Base-by-base conservation (phyloP, 2,113 vertebrate genomes). In the Leucosticte australis region DNA sequence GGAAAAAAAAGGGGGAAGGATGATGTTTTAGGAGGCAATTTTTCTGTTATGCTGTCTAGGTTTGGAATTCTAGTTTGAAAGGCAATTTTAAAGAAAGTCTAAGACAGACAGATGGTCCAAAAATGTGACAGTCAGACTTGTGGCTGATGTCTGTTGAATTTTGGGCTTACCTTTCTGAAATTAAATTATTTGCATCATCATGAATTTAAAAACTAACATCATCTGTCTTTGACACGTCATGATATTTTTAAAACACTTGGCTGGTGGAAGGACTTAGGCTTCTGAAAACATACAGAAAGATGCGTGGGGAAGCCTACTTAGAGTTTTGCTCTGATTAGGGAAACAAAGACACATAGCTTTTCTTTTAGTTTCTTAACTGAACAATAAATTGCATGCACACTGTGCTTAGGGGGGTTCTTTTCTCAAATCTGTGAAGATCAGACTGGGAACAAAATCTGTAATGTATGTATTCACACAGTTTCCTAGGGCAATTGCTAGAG, bases 1-100 rank as follows among this genome's bases (percentile, higher is more conserved):
- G 11, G 9, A 13, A 5, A 22, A 37, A 23, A 22, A 17, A 3
- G 1, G 4, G 3, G 1, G 1, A 24, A n/a, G 8, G 20, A 27
- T n/a, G 11, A 3, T n/a, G 13, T 53, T 78, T 28, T 24, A 30
- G 26, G 24, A 50, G 28, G 11, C 15, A 31, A 0, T 30, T 73
- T 59, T 75, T 39, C 9, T 5, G 0, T 12, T 62, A 7, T 3
- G 2, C 75, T 83, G 7, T 52, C n/a, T 76, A 22, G 5, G 5
- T 57, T 74, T 56, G 23, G 47, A 65, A 9, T 60, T 91, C 15
- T 76, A 46, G 8, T 22, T 70, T 71, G 28, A 83, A 86, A 89
- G 10, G 11, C 5, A 46, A 1, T 63, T 93, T 76, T 76, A 41
- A 83, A 56, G n/a, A 41, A 31, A 56, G 12, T 27, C 7, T 16